Base-by-base conservation (phyloP, 2,888 invertebrate species). In the Cephus sareptanus region DNA sequence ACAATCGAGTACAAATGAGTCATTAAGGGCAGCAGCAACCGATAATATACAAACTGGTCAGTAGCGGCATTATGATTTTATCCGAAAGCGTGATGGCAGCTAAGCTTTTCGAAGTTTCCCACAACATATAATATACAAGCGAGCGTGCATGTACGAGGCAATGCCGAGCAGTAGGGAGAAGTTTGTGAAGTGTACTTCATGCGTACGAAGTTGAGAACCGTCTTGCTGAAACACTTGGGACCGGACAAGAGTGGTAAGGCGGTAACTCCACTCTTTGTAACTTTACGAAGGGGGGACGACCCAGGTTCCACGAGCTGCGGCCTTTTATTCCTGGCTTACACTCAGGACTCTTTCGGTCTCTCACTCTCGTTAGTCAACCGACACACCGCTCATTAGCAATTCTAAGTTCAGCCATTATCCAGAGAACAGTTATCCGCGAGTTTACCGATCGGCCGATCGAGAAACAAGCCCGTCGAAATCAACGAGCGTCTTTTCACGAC, bases 381-480 rank as follows among this genome's bases (percentile, higher is more conserved):
- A 71, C 71, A 71, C 71, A 11, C 71, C 71, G 71, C 71, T 71
- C 71, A 71, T 71, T 71, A 71, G 71, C 71, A 71, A 71, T 71
- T 71, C 71, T 71, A 71, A 71, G 71, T 71, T 71, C 71, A 34
- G 33, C 71, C 71, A 71, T 71, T 33, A 71, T 71, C 71, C 71
- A 23, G 11, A 71, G 71, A 71, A 71, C 71, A 71, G 71, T 71
- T 71, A 71, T n/a, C 34, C 71, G 34, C 12, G 71, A 56, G 71
- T 71, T 71, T 13, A 34, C 71, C 71, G 71, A 71, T 71, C 71
- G 71, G 71, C 34, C 33, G 56, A 23, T 23, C 23, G 23, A 56
- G 23, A 9, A 56, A 23, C 56, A 9, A 31, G 31, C 71, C 33
- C 31, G 71, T 13, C 34, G 34, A 71, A 71, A 71, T 31, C 71